Evolutionary conservation across 2,888 invertebrate species (phyloP).

Genomic region (Troides helena): DNA sequence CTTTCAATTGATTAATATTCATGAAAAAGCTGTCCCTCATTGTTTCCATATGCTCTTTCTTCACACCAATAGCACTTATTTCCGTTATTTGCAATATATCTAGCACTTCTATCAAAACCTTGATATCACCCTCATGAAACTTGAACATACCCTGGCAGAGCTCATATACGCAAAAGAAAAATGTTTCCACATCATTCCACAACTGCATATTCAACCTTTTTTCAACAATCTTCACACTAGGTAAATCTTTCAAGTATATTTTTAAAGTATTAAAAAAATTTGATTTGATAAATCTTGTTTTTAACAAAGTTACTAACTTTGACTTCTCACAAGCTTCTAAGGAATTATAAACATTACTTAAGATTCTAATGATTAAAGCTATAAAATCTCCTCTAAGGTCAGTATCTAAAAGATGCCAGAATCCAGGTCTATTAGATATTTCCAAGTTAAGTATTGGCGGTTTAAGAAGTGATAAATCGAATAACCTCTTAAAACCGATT

Average conservation of each 20-base stretch:
- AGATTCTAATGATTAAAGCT: constrained; percentile 68
- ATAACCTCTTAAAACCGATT: constrained; percentile 69
- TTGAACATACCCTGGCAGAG: constrained; percentile 59
- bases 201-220: constrained; percentile 65
- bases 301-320: constrained; percentile 54
- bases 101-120: constrained; percentile 47
- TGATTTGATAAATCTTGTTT: constrained; percentile 55
- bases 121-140: constrained; percentile 47
- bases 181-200: constrained; percentile 68
- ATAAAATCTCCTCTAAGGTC: constrained; percentile 71
- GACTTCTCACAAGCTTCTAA: constrained; percentile 56
- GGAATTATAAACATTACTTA: constrained; percentile 60
- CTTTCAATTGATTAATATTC: constrained; percentile 47
- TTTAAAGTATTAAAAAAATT: constrained; percentile 56
- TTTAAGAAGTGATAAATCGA: constrained; percentile 61
- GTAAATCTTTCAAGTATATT: constrained; percentile 54
- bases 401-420: constrained; percentile 65
- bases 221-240: constrained; percentile 57
- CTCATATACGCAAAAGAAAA: constrained; percentile 52
- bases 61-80: constrained; percentile 57
- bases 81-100: constrained; percentile 55
- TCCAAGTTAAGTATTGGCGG: constrained; percentile 64
- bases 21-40: constrained; percentile 70
- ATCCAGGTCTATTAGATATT: constrained; percentile 66
- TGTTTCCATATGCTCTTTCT: constrained; percentile 60